phyloP scores from a whole-genome alignment of 2,797 vertebrate species.

The Microhierax caerulescens region DNA sequence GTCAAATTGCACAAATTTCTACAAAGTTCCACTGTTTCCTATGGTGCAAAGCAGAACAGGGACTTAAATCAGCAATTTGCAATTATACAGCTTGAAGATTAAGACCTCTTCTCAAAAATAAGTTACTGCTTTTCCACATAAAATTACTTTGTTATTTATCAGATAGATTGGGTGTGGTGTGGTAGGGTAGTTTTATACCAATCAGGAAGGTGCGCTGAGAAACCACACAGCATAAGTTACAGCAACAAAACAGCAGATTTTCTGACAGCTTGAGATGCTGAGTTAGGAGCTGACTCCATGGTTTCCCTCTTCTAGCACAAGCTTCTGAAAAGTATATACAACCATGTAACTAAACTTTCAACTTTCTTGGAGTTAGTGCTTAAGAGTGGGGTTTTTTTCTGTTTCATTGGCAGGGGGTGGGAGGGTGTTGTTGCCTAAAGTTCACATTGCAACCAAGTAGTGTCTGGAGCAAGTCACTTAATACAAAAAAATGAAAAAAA shows the following conservation, averaged over 20 bases:
- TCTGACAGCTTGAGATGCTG: not conserved
- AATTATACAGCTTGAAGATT: not conserved
- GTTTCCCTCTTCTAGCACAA: not conserved
- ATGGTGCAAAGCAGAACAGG: not conserved
- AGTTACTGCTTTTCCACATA: not conserved
- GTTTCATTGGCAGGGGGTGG: fast-evolving
- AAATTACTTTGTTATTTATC: not conserved
- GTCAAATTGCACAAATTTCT: not conserved
- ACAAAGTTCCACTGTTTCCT: not conserved
- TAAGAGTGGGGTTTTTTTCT: fast-evolving
- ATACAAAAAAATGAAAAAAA: too few species aligned
- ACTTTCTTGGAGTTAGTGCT: not conserved
- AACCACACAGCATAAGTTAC: not conserved
- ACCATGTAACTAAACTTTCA: not conserved
- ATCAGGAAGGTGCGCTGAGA: not conserved
- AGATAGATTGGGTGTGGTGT: not conserved
- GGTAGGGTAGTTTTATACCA: not conserved
- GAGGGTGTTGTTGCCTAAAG: not conserved
- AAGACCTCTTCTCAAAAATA: not conserved
- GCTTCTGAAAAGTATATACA: not conserved
- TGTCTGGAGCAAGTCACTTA: not conserved
- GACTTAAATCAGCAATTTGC: not conserved
- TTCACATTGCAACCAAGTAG: not conserved
- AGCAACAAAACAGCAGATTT: not conserved
- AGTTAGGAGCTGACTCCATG: not conserved